phyloP scores from a whole-genome alignment of 2,797 vertebrate genomes.

The Amazonetta brasiliensis region DNA sequence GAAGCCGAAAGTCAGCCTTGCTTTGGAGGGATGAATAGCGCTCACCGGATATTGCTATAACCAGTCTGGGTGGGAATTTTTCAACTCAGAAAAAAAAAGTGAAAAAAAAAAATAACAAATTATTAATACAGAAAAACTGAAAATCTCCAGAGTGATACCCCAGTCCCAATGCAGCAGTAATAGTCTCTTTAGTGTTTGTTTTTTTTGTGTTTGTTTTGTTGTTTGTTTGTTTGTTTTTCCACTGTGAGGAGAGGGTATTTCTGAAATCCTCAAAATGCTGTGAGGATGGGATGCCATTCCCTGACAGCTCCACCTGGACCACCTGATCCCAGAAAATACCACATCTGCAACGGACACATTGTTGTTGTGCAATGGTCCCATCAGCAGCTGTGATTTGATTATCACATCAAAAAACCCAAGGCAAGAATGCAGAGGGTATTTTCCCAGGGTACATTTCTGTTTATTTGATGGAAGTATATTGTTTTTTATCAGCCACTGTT shows the following conservation, averaged over 20 bases:
- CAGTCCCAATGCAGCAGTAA: background rate
- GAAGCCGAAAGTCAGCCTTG: background rate
- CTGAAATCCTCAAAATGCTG: background rate
- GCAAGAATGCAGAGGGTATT: background rate
- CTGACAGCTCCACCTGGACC: background rate
- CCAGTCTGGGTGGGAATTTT: background rate
- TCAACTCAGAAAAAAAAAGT: background rate
- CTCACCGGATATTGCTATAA: background rate
- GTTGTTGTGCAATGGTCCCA: background rate
- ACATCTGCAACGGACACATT: background rate
- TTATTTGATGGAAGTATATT: background rate
- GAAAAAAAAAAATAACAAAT: background rate
- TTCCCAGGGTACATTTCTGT: background rate
- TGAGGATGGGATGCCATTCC: background rate
- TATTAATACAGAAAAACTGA: background rate
- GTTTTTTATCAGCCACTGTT: background rate
- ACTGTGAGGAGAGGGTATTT: background rate
- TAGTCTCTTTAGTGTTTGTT: background rate
- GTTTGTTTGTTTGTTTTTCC: background rate
- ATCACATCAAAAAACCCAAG: background rate
- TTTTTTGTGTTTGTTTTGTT: no score
- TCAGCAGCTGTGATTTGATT: background rate
- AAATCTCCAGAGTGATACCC: background rate
- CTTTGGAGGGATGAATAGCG: background rate
- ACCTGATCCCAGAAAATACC: background rate